phyloP scores from a whole-genome alignment of 2,113 vertebrate species.

The Channa argus region DNA sequence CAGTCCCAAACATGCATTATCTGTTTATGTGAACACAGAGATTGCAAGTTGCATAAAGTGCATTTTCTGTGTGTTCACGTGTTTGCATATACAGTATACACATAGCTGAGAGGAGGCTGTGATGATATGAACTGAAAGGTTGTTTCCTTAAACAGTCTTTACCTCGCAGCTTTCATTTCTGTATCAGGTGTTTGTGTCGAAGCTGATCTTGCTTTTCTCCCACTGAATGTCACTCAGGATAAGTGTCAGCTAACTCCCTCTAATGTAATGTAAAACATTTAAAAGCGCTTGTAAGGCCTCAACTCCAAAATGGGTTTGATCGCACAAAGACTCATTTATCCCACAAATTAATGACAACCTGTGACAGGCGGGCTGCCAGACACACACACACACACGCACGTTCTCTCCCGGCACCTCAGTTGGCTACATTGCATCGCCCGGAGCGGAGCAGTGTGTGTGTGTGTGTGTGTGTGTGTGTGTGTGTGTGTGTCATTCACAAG shows the following conservation, averaged over 20 bases:
- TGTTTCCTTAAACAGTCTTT: no score
- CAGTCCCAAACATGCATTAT: background rate
- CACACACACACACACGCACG: conserved; percentile 1
- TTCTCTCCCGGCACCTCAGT: conserved; percentile 23
- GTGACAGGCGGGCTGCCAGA: conserved; percentile 24
- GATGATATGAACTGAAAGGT: no score
- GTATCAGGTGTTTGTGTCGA: background rate
- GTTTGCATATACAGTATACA: no score
- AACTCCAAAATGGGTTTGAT: background rate
- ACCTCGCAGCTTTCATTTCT: no score
- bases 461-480: conserved; percentile 14
- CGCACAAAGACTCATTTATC: conserved; percentile 34
- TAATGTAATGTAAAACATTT: conserved; percentile 31
- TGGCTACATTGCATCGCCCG: conserved; percentile 24
- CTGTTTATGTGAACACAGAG: no score
- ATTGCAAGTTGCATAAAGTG: background rate
- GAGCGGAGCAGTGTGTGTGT: background rate
- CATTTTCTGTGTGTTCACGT: background rate
- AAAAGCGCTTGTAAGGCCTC: conserved; percentile 15
- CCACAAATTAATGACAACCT: conserved; percentile 16
- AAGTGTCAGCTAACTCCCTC: conserved; percentile 31
- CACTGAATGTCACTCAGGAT: conserved; percentile 23
- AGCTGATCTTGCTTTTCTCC: background rate
- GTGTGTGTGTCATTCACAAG: background rate
- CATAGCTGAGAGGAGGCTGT: no score